Percentiles rank a stretch among this genome's conserved stretches.
Evolutionary conservation across 2,888 invertebrate species (phyloP).

Genomic region (Troides helena): DNA sequence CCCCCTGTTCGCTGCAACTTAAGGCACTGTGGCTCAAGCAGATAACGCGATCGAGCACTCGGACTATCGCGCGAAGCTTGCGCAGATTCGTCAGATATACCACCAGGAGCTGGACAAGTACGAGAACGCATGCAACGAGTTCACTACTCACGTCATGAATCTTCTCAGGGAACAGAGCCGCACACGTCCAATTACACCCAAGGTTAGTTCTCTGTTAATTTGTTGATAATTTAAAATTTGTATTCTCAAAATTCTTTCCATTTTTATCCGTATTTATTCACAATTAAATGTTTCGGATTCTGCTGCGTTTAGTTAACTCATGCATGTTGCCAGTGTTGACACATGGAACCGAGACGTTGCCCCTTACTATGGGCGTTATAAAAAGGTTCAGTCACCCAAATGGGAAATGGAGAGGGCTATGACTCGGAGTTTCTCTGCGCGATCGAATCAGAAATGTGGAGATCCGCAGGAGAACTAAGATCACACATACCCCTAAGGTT

Average conservation of each 20-base stretch:
- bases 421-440: no score
- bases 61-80: constrained; percentile 98
- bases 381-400: no score
- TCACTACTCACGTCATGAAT: constrained; percentile 99
- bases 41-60: constrained; percentile 99
- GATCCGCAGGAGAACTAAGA: no score
- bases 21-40: constrained; percentile 86
- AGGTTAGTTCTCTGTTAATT: constrained; percentile 63
- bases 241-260: not conserved
- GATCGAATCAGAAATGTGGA: no score
- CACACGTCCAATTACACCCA: constrained; percentile 97
- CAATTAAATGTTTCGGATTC: no score
- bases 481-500: no score
- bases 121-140: constrained; percentile 99
- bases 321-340: no score
- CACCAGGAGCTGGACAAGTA: constrained; percentile 99
- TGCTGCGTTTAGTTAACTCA: no score
- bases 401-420: no score
- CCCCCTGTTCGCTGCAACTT: constrained; percentile 51
- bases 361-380: no score
- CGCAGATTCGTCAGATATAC: constrained; percentile 99
- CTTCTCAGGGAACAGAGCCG: constrained; percentile 97
- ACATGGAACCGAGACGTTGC: no score
- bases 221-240: not conserved
- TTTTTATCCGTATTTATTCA: no score